phyloP scores from a whole-genome alignment of 2,888 invertebrate species.

The Lasius fuliginosus region DNA sequence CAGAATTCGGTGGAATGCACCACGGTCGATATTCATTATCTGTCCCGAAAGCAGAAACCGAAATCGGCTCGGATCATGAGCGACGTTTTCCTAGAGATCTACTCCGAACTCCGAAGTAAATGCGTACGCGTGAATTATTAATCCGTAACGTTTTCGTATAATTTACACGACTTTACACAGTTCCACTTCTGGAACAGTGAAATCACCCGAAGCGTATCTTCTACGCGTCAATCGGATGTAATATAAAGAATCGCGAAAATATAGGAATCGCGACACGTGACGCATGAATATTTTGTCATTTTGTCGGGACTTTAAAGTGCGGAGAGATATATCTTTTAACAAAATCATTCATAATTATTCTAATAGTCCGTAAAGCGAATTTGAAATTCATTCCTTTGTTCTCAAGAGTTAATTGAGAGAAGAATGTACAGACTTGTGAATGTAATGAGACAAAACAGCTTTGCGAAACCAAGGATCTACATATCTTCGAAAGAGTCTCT shows the following conservation, averaged over 20 bases:
- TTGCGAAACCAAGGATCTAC: constrained; percentile 19
- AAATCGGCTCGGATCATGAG: background rate
- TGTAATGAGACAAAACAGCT: background rate
- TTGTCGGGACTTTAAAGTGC: background rate
- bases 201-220: constrained; percentile 1
- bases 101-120: background rate
- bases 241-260: background rate
- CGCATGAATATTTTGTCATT: background rate
- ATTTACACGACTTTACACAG: background rate
- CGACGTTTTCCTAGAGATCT: constrained; percentile 24
- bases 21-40: constrained; percentile 45
- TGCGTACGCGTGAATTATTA: constrained; percentile 17
- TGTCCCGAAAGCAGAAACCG: background rate
- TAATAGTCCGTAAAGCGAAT: background rate
- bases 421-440: background rate
- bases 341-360: constrained; percentile 16
- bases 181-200: background rate
- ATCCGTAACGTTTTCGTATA: background rate
- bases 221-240: background rate
- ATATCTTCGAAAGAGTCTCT: background rate
- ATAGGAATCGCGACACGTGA: background rate
- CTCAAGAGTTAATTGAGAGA: background rate
- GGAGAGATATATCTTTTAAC: background rate
- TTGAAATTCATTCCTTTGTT: background rate
- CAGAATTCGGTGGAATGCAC: constrained; percentile 31